Base-by-base conservation (phyloP, 2,888 invertebrate genomes). In the Troides aeacus region DNA sequence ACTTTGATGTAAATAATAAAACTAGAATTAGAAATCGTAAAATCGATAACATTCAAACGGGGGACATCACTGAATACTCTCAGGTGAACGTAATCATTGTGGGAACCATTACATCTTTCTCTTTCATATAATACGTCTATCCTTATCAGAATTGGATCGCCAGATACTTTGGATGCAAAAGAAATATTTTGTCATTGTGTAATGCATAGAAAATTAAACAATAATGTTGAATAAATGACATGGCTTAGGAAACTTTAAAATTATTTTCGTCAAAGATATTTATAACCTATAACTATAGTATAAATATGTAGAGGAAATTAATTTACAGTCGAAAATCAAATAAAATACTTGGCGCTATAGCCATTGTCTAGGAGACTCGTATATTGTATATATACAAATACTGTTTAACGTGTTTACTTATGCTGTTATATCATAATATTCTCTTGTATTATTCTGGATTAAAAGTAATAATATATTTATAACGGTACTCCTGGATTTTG, bases 1-100 rank as follows among this genome's bases (percentile, higher is more conserved):
- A n/a, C 4, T 5, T n/a, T 18, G 6, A 53, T 6, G 8, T 24
- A 58, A 58, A 58, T 15, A 23, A 23, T 58, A 1, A 23, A 58
- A 58, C 4, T 3, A 23, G 5, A 7, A 58, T 23, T 58, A 24
- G 57, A 8, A 58, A 53, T 53, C 23, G 21, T 24, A 58, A 10
- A 50, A 30, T 70, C 62, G 69, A 72, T 63, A 53, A 62, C 18
- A 18, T 46, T 21, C 7, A 24, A 59, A 58, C 8, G 46, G 15
- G 58, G 60, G 63, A 59, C 80, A 70, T 75, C 79, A 72, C 80
- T 81, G 76, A 36, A 64, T 65, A 76, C 77, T 76, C 84, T 87
- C 87, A 90, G 88, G 88, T 90, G 89, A 89, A 89, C 85, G 87
- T 91, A 90, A 92, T 92, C 90, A 82, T 88, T 90, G 91, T 92